Base-by-base conservation (phyloP, 2,888 invertebrate genomes). In the Zaprionus lineosus region DNA sequence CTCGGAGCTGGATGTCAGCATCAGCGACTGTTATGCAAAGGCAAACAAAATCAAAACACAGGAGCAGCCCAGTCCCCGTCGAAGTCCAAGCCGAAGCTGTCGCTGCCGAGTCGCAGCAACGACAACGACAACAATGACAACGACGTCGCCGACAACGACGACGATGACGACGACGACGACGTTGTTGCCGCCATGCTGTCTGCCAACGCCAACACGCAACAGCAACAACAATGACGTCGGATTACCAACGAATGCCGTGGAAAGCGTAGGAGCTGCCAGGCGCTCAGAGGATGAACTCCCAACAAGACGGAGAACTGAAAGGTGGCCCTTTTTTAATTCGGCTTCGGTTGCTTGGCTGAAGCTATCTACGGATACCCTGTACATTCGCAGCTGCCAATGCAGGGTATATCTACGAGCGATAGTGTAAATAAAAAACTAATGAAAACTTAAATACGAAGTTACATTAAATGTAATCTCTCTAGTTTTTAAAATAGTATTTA, bases 181-280 rank as follows among this genome's bases (percentile, higher is more conserved):
- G 70, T 47, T 33, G 74, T 59, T 46, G 70, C 33, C 78, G 78
- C 78, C 78, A 78, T 65, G 78, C 78, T 78, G 78, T 78, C 78
- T 78, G 78, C 78, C 79, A 85, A 71, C 75, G 85, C 78, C 84
- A 78, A 74, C 78, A 78, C 85, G 83, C 85, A 85, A 83, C 78
- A 84, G 28, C 59, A 79, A 60, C 57, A 71, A 53, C 68, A 56
- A 55, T 63, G 74, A 73, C 77, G 72, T 67, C 71, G 71, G 26
- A 39, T 52, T 59, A 52, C 43, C 72, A 21, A 52, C 57, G 63
- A 68, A 67, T 61, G 47, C 28, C 34, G 34, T 58, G 74, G 58
- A 62, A 75, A 51, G 68, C 61, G 61, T 69, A 59, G 78, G 77
- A 77, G 76, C 47, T 44, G 58, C 29, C 67, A 74, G 75, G 66